Base-by-base conservation (phyloP, 2,113 vertebrate genomes). In the Plotosus lineatus region DNA sequence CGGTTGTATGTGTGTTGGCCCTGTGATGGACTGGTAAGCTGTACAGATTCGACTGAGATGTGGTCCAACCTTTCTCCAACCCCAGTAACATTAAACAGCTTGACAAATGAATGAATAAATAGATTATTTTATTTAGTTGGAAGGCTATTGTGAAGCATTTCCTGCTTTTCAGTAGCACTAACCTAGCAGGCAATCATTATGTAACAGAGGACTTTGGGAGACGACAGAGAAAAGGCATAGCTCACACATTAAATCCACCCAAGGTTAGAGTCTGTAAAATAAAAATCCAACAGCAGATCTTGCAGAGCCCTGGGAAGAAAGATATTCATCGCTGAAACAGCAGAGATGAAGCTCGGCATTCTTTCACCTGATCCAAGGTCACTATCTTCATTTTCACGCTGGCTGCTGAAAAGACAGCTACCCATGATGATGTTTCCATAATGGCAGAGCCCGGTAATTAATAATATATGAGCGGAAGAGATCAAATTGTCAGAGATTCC, bases 351-450 rank as follows among this genome's bases (percentile, higher is more conserved):
- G 48, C 46, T 53, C 28, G 55, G 51, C 21, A 40, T 75, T 56
- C 11, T 75, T 55, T 73, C 21, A 58, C 11, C 42, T 36, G 28
- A 61, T 58, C 44, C 69, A 73, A 74, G 79, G 79, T 80, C 69
- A 50, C 42, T 38, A 14, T 40, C 55, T 61, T 80, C n/a, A 61
- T 74, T 50, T 80, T 80, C 31, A 51, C 55, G 38, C 38, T 3
- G 9, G 19, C 33, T 11, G 66, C 53, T n/a, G 46, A 60, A 60
- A 33, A 23, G 3, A 19, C 77, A 58, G 66, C 53, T 63, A 44
- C 21, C 55, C 33, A 26, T 31, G 51, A 58, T 33, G 71, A 51
- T 28, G 40, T 23, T 72, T 21, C 17, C 38, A 44, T n/a, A 61
- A 50, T 6, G 33, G 33, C 42, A 19, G 15, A 46, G 26, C 65